Base-by-base conservation (phyloP, 2,888 invertebrate genomes). In the Polydrusus cervinus region DNA sequence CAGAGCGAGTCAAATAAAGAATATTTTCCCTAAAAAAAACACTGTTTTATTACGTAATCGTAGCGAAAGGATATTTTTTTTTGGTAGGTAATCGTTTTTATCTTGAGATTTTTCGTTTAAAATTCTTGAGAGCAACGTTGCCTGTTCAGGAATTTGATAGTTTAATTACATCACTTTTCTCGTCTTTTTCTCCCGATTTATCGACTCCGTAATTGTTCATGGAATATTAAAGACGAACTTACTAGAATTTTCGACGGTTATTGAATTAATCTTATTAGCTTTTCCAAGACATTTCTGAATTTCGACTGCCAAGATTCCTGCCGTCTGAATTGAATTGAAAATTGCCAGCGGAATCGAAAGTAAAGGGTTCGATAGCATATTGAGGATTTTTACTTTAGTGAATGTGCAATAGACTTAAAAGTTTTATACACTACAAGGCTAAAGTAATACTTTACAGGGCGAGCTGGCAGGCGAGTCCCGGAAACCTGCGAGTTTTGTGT, bases 221-320 rank as follows among this genome's bases (percentile, higher is more conserved):
- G 79, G 78, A 77, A 79, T 79, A 78, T 78, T 77, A 76, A 79
- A 57, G 73, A 66, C 65, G 76, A 72, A 76, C 68, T 71, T 62
- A 69, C 71, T 67, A 61, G 75, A 67, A 70, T 73, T 75, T 77
- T 76, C 70, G 76, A 77, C 78, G 79, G 78, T 78, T 79, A 79
- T 79, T 77, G 79, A 78, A 79, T 79, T 78, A 77, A 78, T 78
- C 78, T 75, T 78, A 79, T 78, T 77, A 75, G 74, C 75, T 72
- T 77, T 71, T 71, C 45, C 66, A 53, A 70, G 71, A 71, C 71
- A 55, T 74, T 70, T 71, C 57, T 43, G 65, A 71, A 43, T 71
- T 40, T 65, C 65, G 18, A 18, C 71, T 60, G 61, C 62, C 57
- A 57, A 57, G 66, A 66, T 72, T 72, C 64, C 66, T 53, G 49